Percentiles rank a stretch among this genome's conserved stretches.
These are phyloP conservation scores for Caenorhabditis japonica DNA, from an alignment of 2,888 invertebrate species.

Conservation along the genomic window DNA sequence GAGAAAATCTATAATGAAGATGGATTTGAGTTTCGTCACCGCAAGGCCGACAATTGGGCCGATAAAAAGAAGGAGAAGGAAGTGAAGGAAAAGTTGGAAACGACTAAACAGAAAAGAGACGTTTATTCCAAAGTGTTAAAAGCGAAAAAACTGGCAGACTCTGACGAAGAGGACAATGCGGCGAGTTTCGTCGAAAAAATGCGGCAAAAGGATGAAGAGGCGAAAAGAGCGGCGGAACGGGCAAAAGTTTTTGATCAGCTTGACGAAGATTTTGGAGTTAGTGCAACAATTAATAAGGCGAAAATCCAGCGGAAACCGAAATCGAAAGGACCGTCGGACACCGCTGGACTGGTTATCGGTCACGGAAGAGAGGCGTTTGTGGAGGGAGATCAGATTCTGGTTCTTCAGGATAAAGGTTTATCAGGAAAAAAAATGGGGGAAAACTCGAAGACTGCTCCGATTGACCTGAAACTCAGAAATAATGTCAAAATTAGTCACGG, in stretches of 20 bases:
- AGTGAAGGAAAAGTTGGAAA: constrained; percentile 84
- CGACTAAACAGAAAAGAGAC: constrained; percentile 86
- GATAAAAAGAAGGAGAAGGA: constrained; percentile 86
- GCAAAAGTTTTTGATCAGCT: constrained; percentile 93
- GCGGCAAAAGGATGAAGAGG: constrained; percentile 85
- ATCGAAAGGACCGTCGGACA: constrained; percentile 33
- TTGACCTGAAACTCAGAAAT: too few relatives aligned
- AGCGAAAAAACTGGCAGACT: constrained; percentile 68
- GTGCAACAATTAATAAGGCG: constrained; percentile 87
- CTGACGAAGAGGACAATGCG: constrained; percentile 62
- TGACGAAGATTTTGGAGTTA: constrained; percentile 93
- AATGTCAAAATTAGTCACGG: too few relatives aligned
- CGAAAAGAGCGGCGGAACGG: constrained; percentile 88
- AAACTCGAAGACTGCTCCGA: too few relatives aligned
- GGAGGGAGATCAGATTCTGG: constrained; percentile 85
- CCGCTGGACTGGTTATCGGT: constrained; percentile 86
- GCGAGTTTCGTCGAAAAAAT: constrained; percentile 87
- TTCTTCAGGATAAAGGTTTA: constrained; percentile 92
- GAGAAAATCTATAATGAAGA: constrained; percentile 79
- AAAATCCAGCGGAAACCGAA: constrained; percentile 77
- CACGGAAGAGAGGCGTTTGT: constrained; percentile 81
- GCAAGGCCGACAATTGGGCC: constrained; percentile 79
- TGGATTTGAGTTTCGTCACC: constrained; percentile 79
- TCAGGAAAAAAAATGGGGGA: too few relatives aligned
- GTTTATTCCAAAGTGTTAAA: constrained; percentile 81